These are phyloP conservation scores for Andrena hattorfiana DNA, from an alignment of 2,888 invertebrate species.

Conservation along the genomic window DNA sequence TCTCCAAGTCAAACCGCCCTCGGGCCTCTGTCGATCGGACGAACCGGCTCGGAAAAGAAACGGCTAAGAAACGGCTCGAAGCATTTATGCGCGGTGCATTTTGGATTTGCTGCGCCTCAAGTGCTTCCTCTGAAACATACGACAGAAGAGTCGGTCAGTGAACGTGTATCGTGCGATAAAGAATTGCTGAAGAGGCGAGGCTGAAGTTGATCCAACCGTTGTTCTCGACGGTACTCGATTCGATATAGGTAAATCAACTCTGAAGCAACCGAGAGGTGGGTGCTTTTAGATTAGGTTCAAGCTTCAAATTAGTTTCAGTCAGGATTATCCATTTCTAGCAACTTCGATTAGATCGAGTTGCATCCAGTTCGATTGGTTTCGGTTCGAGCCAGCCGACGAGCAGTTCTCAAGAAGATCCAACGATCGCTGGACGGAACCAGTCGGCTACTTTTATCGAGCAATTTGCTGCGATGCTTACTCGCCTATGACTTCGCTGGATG, in stretches of 20 bases:
- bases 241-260: constrained; percentile 10
- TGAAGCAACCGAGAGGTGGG: not conserved
- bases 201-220: too few relatives aligned
- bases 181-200: too few relatives aligned
- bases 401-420: not conserved
- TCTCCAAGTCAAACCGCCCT: constrained; percentile 53
- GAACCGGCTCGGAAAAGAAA: too few relatives aligned
- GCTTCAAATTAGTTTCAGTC: constrained; percentile 1
- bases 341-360: not conserved
- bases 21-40: constrained; percentile 23
- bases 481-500: constrained; percentile 30
- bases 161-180: not conserved
- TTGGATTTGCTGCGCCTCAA: constrained; percentile 6
- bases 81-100: constrained; percentile 44
- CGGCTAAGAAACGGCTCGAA: constrained; percentile 14
- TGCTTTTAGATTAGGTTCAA: not conserved
- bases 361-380: constrained; percentile 9
- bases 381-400: not conserved
- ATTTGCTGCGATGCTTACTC: constrained; percentile 40
- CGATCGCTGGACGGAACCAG: not conserved
- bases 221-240: not conserved
- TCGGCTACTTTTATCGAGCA: constrained; percentile 32
- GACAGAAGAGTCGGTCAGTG: constrained; percentile 14
- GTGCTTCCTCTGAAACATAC: constrained; percentile 59
- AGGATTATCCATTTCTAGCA: not conserved